A percentile compares a stretch with the other conserved stretches of the same genome.
Conservation (phyloP, 2,888 invertebrate genomes). For the Linnaemya vulpina region DNA sequence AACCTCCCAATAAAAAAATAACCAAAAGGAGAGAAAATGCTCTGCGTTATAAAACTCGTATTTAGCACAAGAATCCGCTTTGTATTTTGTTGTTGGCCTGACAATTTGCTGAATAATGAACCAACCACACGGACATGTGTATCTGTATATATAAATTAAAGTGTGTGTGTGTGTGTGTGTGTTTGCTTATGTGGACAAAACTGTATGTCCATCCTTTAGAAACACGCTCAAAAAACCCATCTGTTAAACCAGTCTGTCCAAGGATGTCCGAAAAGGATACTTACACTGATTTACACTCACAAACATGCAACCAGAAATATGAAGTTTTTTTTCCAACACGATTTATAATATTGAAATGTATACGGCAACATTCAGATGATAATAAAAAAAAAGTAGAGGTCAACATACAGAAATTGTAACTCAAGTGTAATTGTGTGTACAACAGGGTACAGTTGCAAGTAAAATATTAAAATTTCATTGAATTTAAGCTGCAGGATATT, state of each 20-base stretch:
- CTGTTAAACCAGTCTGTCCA: slow-evolving; percentile 48
- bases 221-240: slow-evolving; percentile 19
- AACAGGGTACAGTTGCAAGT: neutral
- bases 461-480: neutral
- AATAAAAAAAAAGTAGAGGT: slow-evolving; percentile 12
- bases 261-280: slow-evolving; percentile 63
- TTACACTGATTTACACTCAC: slow-evolving; percentile 25
- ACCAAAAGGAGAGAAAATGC: slow-evolving; percentile 3
- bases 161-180: neutral
- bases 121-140: slow-evolving; percentile 37
- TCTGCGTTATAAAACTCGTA: neutral
- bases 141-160: neutral
- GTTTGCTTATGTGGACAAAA: neutral
- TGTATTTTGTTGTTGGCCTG: slow-evolving; percentile 2
- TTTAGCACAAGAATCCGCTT: neutral
- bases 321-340: neutral
- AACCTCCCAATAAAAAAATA: neutral
- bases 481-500: slow-evolving; percentile 5
- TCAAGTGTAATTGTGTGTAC: neutral
- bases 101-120: slow-evolving; percentile 52
- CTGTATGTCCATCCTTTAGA: slow-evolving; percentile 1
- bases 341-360: slow-evolving; percentile 27
- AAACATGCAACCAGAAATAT: neutral
- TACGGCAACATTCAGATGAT: slow-evolving; percentile 1
- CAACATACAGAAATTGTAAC: slow-evolving; percentile 2